These are phyloP conservation scores for Chymomyza amoena DNA, from an alignment of 2,888 invertebrate species.

Conservation along the genomic window DNA sequence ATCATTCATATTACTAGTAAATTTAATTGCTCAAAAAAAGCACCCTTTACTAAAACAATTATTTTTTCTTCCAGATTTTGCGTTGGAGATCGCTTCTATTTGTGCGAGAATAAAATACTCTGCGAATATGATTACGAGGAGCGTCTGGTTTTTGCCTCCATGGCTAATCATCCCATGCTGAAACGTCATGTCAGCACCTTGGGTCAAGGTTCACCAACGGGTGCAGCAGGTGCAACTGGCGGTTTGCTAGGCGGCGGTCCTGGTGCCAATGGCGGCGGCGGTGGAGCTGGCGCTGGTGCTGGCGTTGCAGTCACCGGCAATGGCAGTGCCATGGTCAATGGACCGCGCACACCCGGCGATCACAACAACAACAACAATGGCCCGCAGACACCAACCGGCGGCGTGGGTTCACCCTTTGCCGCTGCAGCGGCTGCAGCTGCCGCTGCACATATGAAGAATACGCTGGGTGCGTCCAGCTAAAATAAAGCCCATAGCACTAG, in stretches of 20 bases:
- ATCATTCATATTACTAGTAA: too few species aligned
- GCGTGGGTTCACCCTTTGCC: slow-evolving; percentile 69
- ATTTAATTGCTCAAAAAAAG: too few species aligned
- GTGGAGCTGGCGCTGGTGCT: slow-evolving; percentile 34
- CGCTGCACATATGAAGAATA: slow-evolving; percentile 78
- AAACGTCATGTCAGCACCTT: slow-evolving; percentile 78
- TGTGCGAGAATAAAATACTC: slow-evolving; percentile 98
- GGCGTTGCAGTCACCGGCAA: slow-evolving; percentile 33
- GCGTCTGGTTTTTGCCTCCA: slow-evolving; percentile 95
- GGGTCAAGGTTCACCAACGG: slow-evolving; percentile 76
- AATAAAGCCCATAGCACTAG: slow-evolving; percentile 76
- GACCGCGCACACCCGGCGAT: slow-evolving; percentile 77
- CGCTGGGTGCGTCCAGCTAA: slow-evolving; percentile 79
- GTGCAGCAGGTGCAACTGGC: slow-evolving; percentile 61
- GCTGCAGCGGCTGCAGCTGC: slow-evolving; percentile 72
- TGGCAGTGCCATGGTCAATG: slow-evolving; percentile 63
- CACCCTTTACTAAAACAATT: not conserved
- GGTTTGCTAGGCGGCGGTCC: slow-evolving; percentile 60
- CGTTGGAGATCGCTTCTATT: slow-evolving; percentile 97
- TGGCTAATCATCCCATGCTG: slow-evolving; percentile 90
- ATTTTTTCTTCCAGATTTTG: slow-evolving; percentile 88
- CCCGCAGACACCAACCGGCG: slow-evolving; percentile 75
- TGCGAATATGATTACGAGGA: slow-evolving; percentile 99
- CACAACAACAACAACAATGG: slow-evolving; percentile 77
- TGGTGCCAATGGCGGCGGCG: slow-evolving; percentile 28